Base-by-base conservation (phyloP, 1,140 invertebrate genomes). In the Drosophila kikkawai region DNA sequence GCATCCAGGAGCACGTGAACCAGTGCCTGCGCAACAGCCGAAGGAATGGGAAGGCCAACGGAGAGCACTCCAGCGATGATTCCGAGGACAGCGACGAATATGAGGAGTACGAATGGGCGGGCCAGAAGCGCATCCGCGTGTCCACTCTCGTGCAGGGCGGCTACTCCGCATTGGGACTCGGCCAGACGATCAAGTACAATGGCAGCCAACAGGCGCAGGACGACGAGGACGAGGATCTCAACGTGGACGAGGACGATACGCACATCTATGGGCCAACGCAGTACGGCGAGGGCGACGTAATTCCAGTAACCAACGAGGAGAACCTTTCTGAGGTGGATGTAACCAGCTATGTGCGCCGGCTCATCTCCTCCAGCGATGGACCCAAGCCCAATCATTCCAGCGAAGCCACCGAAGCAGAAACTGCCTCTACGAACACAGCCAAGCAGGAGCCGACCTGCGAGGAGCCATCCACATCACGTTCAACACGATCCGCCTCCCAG, bases 51-150 rank as follows among this genome's bases (percentile, higher is more conserved):
- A 74, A 78, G 45, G 53, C 65, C 8, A 90, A 84, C n/a, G 80
- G 85, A 0, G 78, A 90, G 42, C 66, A 70, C n/a, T 88, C 85
- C 7, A 88, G 85, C 41, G 85, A 90, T 19, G 95, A 96, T 61
- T 95, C 95, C 51, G 95, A 95, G 64, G 95, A 95, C 70, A 95
- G 95, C 50, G 95, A 96, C 41, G 95, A 95, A 41, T 97, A 95
- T 85, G 96, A 97, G 81, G 96, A 97, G 79, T 97, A 97, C 84
- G 96, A 96, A 82, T 97, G 96, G 96, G 96, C 96, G 11, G 96
- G 96, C 3, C 96, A 97, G 84, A 95, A 95, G 67, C 93, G 96
- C 83, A 95, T 97, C 41, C 93, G 96, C 39, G 96, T 95, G 2
- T 95, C 95, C 0, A 94, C 95, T 9, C 93, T 97, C 79, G 93